Evolutionary conservation across 2,113 vertebrate genomes (phyloP).

Genomic region (Peucedramus taeniatus): DNA sequence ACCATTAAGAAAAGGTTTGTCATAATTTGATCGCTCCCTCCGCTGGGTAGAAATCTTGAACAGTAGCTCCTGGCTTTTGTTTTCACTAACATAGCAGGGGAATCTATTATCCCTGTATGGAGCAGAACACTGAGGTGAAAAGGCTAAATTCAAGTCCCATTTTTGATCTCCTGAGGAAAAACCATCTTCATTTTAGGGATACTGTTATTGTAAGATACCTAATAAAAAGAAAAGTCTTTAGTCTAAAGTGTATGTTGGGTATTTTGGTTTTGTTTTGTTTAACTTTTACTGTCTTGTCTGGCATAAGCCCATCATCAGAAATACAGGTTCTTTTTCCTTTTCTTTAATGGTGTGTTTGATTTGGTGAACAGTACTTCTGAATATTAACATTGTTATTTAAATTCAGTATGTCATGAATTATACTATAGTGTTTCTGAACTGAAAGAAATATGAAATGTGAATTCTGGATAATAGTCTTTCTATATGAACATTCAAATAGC

Average conservation of each 20-base stretch:
- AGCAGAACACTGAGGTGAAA: background rate
- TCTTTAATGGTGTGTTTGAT: background rate
- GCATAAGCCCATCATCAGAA: background rate
- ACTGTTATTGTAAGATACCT: background rate
- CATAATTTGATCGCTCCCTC: background rate
- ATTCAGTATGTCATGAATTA: background rate
- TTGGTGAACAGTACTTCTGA: background rate
- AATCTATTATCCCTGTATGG: background rate
- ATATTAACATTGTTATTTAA: background rate
- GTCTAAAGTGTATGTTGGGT: no score
- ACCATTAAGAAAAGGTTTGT: background rate
- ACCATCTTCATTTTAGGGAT: background rate
- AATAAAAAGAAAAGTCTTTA: background rate
- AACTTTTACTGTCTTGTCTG: background rate
- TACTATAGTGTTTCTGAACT: background rate
- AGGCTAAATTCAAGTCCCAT: background rate
- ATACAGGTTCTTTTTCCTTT: background rate
- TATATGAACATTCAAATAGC: background rate
- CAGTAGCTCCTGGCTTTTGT: background rate
- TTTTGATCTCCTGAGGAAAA: background rate
- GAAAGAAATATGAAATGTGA: background rate
- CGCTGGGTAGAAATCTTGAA: background rate
- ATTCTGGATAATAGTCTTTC: background rate
- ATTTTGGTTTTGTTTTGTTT: background rate
- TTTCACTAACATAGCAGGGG: background rate